phyloP scores from a whole-genome alignment of 2,888 invertebrate species.

The Ormyrus pomaceus region DNA sequence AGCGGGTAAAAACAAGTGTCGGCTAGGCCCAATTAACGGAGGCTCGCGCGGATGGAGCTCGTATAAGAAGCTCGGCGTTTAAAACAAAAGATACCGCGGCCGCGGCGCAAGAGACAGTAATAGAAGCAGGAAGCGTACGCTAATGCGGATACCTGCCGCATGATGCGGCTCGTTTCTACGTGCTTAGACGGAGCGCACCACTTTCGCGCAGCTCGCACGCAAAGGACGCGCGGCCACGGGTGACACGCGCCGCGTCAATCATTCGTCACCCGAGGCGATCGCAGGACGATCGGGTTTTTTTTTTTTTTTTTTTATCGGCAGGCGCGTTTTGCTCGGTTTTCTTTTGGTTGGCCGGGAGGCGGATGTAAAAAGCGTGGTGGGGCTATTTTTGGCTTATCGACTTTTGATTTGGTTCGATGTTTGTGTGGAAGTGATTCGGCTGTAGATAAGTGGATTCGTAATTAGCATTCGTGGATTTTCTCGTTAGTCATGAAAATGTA shows the following conservation, averaged over 20 bases:
- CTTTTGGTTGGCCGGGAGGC: too few species aligned
- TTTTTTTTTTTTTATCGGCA: too few species aligned
- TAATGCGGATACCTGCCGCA: slow-evolving; percentile 45
- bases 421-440: not conserved
- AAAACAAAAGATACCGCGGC: slow-evolving; percentile 24
- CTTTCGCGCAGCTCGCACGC: slow-evolving; percentile 48
- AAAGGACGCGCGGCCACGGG: not conserved
- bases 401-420: too few species aligned
- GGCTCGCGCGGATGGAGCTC: not conserved
- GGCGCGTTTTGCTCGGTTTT: too few species aligned
- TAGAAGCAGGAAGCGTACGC: slow-evolving; percentile 50
- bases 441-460: not conserved
- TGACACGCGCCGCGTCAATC: slow-evolving; percentile 5
- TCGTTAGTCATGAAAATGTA: too few species aligned
- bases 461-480: too few species aligned
- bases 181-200: slow-evolving; percentile 50
- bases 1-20: too few species aligned
- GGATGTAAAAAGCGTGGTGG: too few species aligned
- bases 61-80: not conserved
- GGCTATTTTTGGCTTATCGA: too few species aligned
- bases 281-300: too few species aligned
- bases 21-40: not conserved
- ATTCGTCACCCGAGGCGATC: not conserved
- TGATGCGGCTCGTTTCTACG: slow-evolving; percentile 46
- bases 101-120: not conserved